Percentiles rank a stretch among this genome's conserved stretches.
phyloP scores from a whole-genome alignment of 2,113 vertebrate genomes.

The Cacatua alba region DNA sequence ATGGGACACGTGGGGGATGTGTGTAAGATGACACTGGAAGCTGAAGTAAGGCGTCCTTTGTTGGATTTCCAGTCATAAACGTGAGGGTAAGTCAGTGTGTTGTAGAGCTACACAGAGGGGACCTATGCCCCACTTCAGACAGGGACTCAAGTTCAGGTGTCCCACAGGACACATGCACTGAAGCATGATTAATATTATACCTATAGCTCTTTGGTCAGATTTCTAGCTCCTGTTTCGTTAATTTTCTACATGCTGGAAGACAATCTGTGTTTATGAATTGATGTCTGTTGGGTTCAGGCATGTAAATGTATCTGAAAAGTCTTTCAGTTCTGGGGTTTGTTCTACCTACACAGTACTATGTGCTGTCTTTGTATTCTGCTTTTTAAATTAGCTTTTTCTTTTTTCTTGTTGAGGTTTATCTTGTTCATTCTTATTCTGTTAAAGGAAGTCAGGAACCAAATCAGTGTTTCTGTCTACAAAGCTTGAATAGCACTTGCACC shows the following conservation, averaged over 20 bases:
- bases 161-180: neutral
- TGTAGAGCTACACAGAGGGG: neutral
- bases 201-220: neutral
- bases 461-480: neutral
- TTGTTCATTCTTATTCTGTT: neutral
- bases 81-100: neutral
- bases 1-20: rapidly evolving
- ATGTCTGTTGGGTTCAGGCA: neutral
- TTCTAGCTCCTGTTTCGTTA: neutral
- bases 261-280: neutral
- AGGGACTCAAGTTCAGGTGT: neutral
- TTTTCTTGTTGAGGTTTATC: neutral
- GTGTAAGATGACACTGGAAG: neutral
- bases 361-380: neutral
- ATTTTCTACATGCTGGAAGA: neutral
- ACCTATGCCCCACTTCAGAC: neutral
- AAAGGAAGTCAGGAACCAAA: neutral
- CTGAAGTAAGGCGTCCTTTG: neutral
- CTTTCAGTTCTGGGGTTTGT: neutral
- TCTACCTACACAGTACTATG: neutral
- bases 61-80: neutral
- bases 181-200: neutral
- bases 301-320: neutral
- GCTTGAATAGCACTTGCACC: neutral
- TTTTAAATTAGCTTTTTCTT: neutral